These are phyloP conservation scores for Hyalella azteca DNA, from an alignment of 2,888 invertebrate species.

Conservation along the genomic window DNA sequence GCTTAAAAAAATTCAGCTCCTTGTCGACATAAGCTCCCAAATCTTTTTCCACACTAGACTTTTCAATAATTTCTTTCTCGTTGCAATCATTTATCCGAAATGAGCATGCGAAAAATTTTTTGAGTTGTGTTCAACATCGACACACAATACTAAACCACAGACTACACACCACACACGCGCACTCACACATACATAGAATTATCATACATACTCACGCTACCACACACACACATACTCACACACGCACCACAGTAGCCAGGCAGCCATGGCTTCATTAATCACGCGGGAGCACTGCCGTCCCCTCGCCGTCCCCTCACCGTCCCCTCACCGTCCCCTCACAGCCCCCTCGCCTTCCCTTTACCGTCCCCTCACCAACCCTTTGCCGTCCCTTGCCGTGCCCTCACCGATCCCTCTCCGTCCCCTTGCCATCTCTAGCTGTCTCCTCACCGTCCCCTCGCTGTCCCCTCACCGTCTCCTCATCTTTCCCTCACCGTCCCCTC, in stretches of 20 bases:
- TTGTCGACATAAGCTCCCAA: too few relatives aligned
- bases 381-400: neutral
- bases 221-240: neutral
- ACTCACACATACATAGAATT: neutral
- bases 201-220: neutral
- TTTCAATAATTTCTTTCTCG: too few relatives aligned
- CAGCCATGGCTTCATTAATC: conserved; percentile 19
- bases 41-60: too few relatives aligned
- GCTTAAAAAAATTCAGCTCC: too few relatives aligned
- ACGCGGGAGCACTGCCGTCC: neutral
- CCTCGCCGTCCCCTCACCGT: neutral
- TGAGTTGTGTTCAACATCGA: too few relatives aligned
- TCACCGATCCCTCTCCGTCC: neutral
- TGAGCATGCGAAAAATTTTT: too few relatives aligned
- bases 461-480: neutral
- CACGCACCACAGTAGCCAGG: conserved; percentile 14
- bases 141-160: neutral
- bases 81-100: too few relatives aligned
- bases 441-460: neutral
- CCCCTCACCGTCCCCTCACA: neutral
- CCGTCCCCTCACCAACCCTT: neutral
- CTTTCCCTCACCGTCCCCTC: neutral
- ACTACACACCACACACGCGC: neutral
- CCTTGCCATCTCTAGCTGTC: neutral
- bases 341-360: neutral